Evolutionary conservation across 2,888 invertebrate species (phyloP).

Genomic region (Drosophila mettleri): DNA sequence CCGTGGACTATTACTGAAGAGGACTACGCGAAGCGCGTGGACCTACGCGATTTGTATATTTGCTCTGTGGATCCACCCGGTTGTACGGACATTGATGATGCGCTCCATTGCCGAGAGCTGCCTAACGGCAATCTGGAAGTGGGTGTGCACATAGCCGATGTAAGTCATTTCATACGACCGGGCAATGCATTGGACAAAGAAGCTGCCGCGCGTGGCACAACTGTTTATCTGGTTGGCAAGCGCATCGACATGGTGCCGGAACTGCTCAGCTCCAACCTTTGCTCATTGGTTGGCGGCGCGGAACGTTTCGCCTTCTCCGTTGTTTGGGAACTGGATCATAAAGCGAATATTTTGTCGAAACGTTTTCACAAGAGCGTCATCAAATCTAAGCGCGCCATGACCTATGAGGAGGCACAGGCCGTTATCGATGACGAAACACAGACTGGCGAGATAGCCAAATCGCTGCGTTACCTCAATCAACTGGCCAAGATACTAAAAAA

Average conservation of each 20-base stretch:
- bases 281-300: constrained; percentile 95
- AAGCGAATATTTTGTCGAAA: constrained; percentile 92
- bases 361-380: constrained; percentile 97
- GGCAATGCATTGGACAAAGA: constrained; percentile 96
- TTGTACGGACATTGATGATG: constrained; percentile 99
- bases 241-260: constrained; percentile 96
- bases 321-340: constrained; percentile 95
- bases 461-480: constrained; percentile 92
- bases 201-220: constrained; percentile 96
- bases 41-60: constrained; percentile 93
- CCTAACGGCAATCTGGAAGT: constrained; percentile 92
- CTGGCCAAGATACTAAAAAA: constrained; percentile 96
- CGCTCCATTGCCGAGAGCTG: constrained; percentile 93
- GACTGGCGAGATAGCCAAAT: constrained; percentile 89
- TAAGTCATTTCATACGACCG: constrained; percentile 97
- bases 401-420: constrained; percentile 98
- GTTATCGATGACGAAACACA: constrained; percentile 93
- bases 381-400: constrained; percentile 95
- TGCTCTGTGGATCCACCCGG: constrained; percentile 99
- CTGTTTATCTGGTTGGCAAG: constrained; percentile 97
- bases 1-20: constrained; percentile 95
- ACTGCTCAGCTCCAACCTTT: constrained; percentile 96
- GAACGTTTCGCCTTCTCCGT: constrained; percentile 98
- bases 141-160: constrained; percentile 99
- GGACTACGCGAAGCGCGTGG: constrained; percentile 92